phyloP scores from a whole-genome alignment of 2,888 invertebrate species.

The Antitype chi region DNA sequence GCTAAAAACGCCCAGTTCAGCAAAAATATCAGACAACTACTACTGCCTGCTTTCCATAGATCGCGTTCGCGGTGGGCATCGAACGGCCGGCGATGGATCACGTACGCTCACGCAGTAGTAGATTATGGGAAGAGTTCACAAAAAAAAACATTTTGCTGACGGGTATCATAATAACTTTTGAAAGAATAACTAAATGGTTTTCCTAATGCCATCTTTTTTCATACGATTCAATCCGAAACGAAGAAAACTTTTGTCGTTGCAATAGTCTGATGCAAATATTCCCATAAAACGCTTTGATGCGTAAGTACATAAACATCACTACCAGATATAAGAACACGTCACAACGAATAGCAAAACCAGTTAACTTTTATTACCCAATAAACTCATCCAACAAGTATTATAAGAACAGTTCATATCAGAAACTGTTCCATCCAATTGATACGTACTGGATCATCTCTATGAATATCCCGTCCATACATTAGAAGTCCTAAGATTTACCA shows the following conservation, averaged over 20 bases:
- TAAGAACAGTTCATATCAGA: slow-evolving; percentile 34
- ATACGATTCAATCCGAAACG: neutral
- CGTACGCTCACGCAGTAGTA: too few species aligned
- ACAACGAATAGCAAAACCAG: slow-evolving; percentile 33
- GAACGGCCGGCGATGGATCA: too few species aligned
- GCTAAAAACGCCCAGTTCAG: too few species aligned
- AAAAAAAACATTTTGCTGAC: too few species aligned
- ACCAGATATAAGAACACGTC: neutral
- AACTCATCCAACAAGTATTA: slow-evolving; percentile 45
- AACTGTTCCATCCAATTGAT: slow-evolving; percentile 53
- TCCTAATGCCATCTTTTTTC: too few species aligned
- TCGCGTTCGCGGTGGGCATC: too few species aligned
- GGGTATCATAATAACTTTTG: neutral
- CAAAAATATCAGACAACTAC: too few species aligned
- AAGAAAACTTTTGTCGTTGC: too few species aligned
- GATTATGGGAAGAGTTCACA: neutral
- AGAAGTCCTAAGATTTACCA: slow-evolving; percentile 62
- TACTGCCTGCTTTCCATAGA: too few species aligned
- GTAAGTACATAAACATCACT: neutral
- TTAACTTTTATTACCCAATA: slow-evolving; percentile 44
- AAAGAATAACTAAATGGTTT: neutral
- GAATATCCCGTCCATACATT: slow-evolving; percentile 66
- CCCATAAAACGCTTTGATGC: neutral
- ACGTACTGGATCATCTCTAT: slow-evolving; percentile 45
- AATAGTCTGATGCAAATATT: too few species aligned